A percentile compares a stretch with the other conserved stretches of the same genome.
Conservation (phyloP, 1,140 invertebrate species). For the Plodia interpunctella region DNA sequence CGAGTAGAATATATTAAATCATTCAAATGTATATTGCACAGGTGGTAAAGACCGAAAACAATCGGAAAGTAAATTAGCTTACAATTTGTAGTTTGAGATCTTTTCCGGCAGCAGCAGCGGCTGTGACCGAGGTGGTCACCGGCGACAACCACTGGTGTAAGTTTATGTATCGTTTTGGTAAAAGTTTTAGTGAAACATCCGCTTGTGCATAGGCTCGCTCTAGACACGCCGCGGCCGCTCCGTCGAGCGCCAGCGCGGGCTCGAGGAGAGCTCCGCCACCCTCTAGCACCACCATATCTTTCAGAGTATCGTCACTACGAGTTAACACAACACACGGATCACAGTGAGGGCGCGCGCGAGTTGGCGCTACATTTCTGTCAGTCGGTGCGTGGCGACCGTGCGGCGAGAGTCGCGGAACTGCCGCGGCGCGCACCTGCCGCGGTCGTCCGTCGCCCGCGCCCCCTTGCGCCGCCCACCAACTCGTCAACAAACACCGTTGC, state of each 20-base stretch:
- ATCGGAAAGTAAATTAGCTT: slow-evolving; percentile 32
- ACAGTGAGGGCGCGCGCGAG: slow-evolving; percentile 38
- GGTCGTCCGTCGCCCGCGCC: slow-evolving; percentile 35
- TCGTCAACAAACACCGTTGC: slow-evolving; percentile 68
- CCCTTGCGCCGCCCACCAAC: slow-evolving; percentile 55
- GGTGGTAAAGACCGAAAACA: too few species aligned
- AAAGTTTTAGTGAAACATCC: slow-evolving; percentile 88
- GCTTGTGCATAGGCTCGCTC: slow-evolving; percentile 86
- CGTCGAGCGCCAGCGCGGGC: slow-evolving; percentile 70
- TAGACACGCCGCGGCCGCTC: slow-evolving; percentile 76
- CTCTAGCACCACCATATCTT: slow-evolving; percentile 85
- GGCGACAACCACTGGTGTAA: slow-evolving; percentile 92
- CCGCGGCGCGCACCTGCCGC: slow-evolving; percentile 61
- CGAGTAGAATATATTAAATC: too few species aligned
- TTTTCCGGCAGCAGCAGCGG: slow-evolving; percentile 78
- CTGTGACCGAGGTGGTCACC: slow-evolving; percentile 75
- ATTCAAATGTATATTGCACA: too few species aligned
- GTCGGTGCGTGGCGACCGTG: slow-evolving; percentile 42
- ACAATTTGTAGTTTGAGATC: slow-evolving; percentile 86
- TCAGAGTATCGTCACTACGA: slow-evolving; percentile 34
- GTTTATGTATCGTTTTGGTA: slow-evolving; percentile 92
- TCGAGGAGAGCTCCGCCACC: slow-evolving; percentile 78
- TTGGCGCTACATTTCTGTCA: slow-evolving; percentile 54
- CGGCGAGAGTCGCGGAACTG: slow-evolving; percentile 65
- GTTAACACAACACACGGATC: slow-evolving; percentile 46